Evolutionary conservation across 2,113 vertebrate genomes (phyloP).

Genomic region (Typhlomys cinereus): DNA sequence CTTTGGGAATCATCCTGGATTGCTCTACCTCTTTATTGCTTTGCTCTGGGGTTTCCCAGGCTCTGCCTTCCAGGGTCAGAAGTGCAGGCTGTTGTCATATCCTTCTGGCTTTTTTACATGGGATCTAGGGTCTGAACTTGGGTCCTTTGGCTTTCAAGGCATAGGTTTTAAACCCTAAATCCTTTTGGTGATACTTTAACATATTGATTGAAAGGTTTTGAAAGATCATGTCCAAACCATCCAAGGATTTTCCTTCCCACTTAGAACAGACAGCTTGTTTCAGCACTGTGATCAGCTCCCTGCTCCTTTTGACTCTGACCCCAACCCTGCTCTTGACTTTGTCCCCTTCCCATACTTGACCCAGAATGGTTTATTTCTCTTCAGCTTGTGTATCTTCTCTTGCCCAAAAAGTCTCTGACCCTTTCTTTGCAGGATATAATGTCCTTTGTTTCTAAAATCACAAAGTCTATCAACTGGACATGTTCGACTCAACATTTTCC

Average conservation of each 20-base stretch:
- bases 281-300: not conserved
- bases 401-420: not conserved
- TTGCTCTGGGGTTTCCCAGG: too few relatives aligned
- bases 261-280: not conserved
- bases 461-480: not conserved
- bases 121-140: too few relatives aligned
- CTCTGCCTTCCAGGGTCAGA: too few relatives aligned
- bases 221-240: not conserved
- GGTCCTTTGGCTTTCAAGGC: too few relatives aligned
- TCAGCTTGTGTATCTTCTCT: not conserved
- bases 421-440: accelerated
- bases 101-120: too few relatives aligned
- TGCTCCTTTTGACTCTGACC: not conserved
- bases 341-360: not conserved
- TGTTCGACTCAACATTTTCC: not conserved
- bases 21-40: too few relatives aligned
- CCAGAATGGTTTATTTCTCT: not conserved
- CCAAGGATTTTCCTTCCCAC: not conserved
- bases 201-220: too few relatives aligned
- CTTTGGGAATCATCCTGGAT: too few relatives aligned
- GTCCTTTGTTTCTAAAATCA: not conserved
- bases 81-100: too few relatives aligned
- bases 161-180: too few relatives aligned
- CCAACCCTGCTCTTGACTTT: not conserved
- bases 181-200: too few relatives aligned